Conservation (phyloP, 2,113 vertebrate genomes). For the cattle (Bos taurus) region ARS-UCD2.0 NC_037333.1:45136501-45137000, state of each 20-base stretch:
- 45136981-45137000: not conserved
- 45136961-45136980: not conserved
- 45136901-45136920: not conserved
- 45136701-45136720: not conserved
- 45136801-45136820: not conserved
- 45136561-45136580: not conserved
- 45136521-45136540: not conserved
- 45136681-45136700: not conserved
- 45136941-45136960: not conserved
- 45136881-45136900: not conserved
- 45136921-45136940: not conserved
- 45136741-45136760: not conserved
- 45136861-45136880: not conserved
- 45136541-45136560: not conserved
- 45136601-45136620: not conserved
- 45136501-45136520: not conserved
- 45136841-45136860: not conserved
- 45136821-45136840: not conserved
- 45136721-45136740: not conserved
- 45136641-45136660: not conserved
- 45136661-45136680: not conserved
- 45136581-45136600: not conserved
- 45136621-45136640: not conserved
- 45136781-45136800: not conserved
- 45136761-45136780: not conserved